phyloP scores from a whole-genome alignment of 2,113 vertebrate species.

The Bos indicus region DNA sequence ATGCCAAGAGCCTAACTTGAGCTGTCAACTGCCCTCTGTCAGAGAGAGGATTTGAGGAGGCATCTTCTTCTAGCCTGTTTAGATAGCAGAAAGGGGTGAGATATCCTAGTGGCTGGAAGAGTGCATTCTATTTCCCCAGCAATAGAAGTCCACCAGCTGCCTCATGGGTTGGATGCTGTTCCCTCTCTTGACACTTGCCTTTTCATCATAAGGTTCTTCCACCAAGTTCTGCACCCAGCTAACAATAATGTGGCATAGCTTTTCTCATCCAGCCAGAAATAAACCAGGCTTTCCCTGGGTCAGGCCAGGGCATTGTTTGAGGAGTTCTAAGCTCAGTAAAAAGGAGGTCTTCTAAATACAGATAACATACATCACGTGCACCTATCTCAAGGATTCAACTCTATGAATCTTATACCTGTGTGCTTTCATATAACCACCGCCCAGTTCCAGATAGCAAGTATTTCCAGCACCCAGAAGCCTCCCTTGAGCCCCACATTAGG shows the following conservation, averaged over 20 bases:
- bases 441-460: too few species aligned
- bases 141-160: not conserved
- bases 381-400: not conserved
- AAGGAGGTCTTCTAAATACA: not conserved
- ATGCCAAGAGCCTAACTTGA: too few species aligned
- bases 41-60: rapidly evolving
- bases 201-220: not conserved
- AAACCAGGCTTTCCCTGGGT: not conserved
- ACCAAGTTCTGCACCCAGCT: not conserved
- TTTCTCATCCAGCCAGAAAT: not conserved
- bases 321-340: not conserved
- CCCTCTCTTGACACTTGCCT: not conserved
- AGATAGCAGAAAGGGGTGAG: not conserved
- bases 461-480: not conserved
- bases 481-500: not conserved
- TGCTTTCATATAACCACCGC: rapidly evolving
- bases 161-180: rapidly evolving
- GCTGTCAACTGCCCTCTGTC: too few species aligned
- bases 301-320: rapidly evolving
- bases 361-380: rapidly evolving
- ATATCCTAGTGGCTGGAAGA: not conserved
- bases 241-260: rapidly evolving
- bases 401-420: rapidly evolving
- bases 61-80: not conserved
- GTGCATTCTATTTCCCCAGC: not conserved